Base-by-base conservation (phyloP, 2,113 vertebrate genomes). In the Heteronetta atricapilla region DNA sequence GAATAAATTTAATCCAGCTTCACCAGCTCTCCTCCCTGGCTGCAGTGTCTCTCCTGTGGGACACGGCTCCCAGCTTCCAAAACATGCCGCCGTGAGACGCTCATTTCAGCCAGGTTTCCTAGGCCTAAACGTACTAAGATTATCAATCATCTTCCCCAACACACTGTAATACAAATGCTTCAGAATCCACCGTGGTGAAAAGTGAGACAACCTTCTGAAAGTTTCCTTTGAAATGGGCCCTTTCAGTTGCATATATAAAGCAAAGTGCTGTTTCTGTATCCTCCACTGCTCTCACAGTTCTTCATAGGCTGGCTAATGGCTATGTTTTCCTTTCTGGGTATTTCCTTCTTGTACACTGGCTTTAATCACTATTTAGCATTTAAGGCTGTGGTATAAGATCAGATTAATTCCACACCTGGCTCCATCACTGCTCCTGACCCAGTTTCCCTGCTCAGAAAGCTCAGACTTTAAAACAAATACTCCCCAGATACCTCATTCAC, bases 31-130 rank as follows among this genome's bases (percentile, higher is more conserved):
- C 26, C 26, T 44, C 29, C 63, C 40, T 87, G 25, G 31, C 53
- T 42, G 15, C 19, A 28, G 23, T 3, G 3, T 25, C 42, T 36
- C 18, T 40, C 23, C 73, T 56, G 16, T 36, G 38, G 38, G 31
- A 73, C 3, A 3, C 0, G 3, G 29, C 18, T 72, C 33, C 34
- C 29, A 5, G 7, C 52, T 78, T 53, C 52, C 46, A 28, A 34
- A 64, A 18, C 29, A 2, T 10, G 13, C 15, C 1, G 0, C 34
- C 1, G 0, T 20, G 36, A 46, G 36, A 42, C 8, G 12, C 40
- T 12, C 21, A 31, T 46, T 31, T 70, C 50, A 64, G 46, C 26
- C 53, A 55, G n/a, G 17, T 33, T 62, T 74, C 11, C 50, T 46
- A 29, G 25, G 52, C 2, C 3, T 16, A 13, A 66, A 40, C 16